phyloP scores from a whole-genome alignment of 2,888 invertebrate species.

The Eupithecia exiguata region DNA sequence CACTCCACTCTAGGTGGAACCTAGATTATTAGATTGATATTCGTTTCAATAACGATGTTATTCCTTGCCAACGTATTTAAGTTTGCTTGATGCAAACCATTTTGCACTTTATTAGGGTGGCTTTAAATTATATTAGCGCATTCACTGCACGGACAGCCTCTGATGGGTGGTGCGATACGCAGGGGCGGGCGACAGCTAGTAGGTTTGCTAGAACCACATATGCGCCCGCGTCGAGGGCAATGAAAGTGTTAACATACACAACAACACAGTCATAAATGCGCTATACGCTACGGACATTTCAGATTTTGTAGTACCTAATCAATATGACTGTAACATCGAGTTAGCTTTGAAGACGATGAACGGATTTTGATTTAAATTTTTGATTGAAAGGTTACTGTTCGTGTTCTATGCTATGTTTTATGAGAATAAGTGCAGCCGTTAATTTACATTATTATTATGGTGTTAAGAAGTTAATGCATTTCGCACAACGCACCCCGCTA shows the following conservation, averaged over 20 bases:
- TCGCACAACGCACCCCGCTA: too few relatives aligned
- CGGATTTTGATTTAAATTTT: neutral
- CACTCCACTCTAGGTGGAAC: neutral
- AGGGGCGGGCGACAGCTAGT: too few relatives aligned
- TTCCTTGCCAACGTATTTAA: neutral
- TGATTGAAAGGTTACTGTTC: neutral
- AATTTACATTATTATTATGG: neutral
- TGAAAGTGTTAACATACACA: neutral
- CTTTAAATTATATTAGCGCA: too few relatives aligned
- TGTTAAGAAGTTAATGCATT: too few relatives aligned
- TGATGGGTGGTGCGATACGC: too few relatives aligned
- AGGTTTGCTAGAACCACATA: too few relatives aligned
- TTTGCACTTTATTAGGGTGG: neutral
- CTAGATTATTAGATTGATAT: neutral
- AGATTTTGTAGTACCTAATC: too few relatives aligned
- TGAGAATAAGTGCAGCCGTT: neutral
- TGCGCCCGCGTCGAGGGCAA: neutral
- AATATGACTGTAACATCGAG: neutral
- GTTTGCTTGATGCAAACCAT: neutral
- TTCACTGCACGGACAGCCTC: too few relatives aligned
- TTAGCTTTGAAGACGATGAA: neutral
- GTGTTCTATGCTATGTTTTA: neutral
- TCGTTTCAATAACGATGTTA: neutral
- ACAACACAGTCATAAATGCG: neutral
- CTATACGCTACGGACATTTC: neutral